Conservation (phyloP, 2,113 vertebrate species). For the Rhynchomys soricoides region DNA sequence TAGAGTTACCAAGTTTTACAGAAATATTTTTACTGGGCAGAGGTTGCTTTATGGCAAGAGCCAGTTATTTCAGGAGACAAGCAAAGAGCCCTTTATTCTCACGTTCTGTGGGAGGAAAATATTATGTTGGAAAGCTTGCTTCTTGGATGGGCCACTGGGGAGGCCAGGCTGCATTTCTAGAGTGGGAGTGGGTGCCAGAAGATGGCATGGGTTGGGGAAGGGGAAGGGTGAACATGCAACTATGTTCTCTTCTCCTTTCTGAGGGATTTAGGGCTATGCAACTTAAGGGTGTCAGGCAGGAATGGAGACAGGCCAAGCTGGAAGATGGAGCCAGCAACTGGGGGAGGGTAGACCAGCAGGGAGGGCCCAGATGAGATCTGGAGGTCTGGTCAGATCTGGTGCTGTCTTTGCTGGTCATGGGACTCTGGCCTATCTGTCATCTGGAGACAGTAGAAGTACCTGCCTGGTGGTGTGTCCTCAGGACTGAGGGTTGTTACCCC, state of each 20-base stretch:
- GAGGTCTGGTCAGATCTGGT: not conserved
- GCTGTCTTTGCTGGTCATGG: not conserved
- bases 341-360: not conserved
- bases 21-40: conserved; percentile 88
- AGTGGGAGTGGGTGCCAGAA: conserved; percentile 4
- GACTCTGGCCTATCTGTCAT: not conserved
- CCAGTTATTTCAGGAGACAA: conserved; percentile 83
- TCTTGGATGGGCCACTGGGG: conserved; percentile 58
- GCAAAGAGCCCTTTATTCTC: conserved; percentile 85
- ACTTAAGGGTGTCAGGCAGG: not conserved
- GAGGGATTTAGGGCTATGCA: not conserved
- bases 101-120: conserved; percentile 83
- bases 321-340: not conserved
- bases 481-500: accelerated
- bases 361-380: not conserved
- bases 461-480: accelerated
- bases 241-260: not conserved
- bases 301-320: not conserved
- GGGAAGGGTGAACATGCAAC: accelerated
- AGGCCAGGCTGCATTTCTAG: conserved; percentile 30
- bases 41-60: conserved; percentile 83
- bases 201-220: not conserved
- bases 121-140: conserved; percentile 74
- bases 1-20: conserved; percentile 85
- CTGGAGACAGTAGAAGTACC: not conserved